These are phyloP conservation scores for Macrosiphum euphorbiae DNA, from an alignment of 2,888 invertebrate species.

Conservation along the genomic window DNA sequence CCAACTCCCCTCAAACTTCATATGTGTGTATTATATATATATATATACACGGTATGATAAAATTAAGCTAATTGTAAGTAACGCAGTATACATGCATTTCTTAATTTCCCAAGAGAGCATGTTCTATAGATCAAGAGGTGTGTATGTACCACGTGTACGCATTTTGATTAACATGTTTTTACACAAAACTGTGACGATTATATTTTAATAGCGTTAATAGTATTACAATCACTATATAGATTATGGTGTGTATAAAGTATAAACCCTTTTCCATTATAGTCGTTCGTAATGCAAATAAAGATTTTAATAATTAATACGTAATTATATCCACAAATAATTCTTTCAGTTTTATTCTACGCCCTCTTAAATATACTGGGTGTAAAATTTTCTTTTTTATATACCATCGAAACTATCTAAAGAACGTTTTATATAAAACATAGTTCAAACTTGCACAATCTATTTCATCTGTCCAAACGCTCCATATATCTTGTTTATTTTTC, in stretches of 20 bases:
- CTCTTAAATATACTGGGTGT: neutral
- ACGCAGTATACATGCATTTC: slow-evolving; percentile 35
- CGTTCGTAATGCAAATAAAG: neutral
- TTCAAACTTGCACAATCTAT: neutral
- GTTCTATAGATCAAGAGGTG: slow-evolving; percentile 23
- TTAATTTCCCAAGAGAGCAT: slow-evolving; percentile 60
- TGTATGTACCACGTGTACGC: neutral
- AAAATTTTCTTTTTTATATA: neutral
- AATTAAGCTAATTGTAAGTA: slow-evolving; percentile 64
- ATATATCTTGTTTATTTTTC: slow-evolving; percentile 19
- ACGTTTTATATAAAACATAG: neutral
- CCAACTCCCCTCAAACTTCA: slow-evolving; percentile 27
- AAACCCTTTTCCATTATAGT: neutral
- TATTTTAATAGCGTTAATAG: neutral
- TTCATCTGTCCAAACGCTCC: neutral
- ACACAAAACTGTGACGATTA: slow-evolving; percentile 22
- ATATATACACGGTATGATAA: slow-evolving; percentile 26
- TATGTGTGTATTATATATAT: neutral
- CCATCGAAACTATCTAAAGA: neutral
- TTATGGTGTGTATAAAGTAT: neutral
- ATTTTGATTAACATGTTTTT: slow-evolving; percentile 35
- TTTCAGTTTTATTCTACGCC: neutral
- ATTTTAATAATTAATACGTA: neutral
- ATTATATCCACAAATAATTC: neutral
- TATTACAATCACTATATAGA: slow-evolving; percentile 5